phyloP scores from a whole-genome alignment of 2,888 invertebrate genomes.

The Caenorhabditis sp. region DNA sequence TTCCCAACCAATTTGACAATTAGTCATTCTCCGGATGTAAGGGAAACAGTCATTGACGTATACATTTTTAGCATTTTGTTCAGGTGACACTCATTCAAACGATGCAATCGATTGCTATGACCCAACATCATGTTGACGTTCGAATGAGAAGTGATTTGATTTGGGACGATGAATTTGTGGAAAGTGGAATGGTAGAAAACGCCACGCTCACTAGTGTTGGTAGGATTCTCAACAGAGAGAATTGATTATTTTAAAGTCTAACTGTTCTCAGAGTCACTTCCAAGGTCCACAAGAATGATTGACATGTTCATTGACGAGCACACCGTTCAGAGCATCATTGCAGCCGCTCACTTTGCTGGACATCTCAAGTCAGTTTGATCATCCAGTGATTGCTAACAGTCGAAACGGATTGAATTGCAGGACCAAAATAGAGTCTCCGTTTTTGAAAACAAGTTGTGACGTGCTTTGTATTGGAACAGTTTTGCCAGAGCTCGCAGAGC shows the following conservation, averaged over 20 bases:
- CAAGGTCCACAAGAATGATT: constrained; percentile 68
- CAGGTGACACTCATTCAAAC: constrained; percentile 69
- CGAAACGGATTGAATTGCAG: constrained; percentile 27
- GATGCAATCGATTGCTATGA: constrained; percentile 70
- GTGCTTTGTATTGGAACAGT: constrained; percentile 76
- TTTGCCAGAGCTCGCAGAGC: constrained; percentile 70
- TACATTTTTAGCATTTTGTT: neutral
- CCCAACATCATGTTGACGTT: constrained; percentile 68
- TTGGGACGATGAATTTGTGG: constrained; percentile 68
- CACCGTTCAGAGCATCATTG: constrained; percentile 73
- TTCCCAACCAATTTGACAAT: constrained; percentile 72
- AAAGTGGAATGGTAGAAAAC: constrained; percentile 61
- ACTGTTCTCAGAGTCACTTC: constrained; percentile 58
- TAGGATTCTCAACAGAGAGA: constrained; percentile 13
- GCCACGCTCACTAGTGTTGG: constrained; percentile 59
- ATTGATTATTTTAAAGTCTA: neutral
- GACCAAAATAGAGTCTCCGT: constrained; percentile 74
- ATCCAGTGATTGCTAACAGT: neutral
- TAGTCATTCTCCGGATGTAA: constrained; percentile 63
- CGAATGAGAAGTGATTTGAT: constrained; percentile 69
- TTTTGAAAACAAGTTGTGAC: constrained; percentile 74
- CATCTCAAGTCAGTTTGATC: constrained; percentile 65
- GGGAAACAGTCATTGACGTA: neutral
- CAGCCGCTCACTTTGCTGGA: constrained; percentile 75
- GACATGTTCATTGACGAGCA: constrained; percentile 76